phyloP scores from a whole-genome alignment of 2,113 vertebrate species.

The Oriolus oriolus region DNA sequence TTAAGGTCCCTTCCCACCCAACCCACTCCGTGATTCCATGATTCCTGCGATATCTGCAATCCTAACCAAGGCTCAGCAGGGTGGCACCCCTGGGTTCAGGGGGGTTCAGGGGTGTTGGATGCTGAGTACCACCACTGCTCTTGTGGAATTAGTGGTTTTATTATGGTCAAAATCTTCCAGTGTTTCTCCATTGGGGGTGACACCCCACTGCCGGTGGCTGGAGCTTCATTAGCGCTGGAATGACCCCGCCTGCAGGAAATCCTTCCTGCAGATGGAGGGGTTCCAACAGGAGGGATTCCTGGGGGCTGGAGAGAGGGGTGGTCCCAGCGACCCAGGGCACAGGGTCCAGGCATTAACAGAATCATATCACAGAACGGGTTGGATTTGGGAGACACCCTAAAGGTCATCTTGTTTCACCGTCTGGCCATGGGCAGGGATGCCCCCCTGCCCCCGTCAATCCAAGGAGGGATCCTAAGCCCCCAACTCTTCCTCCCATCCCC shows the following conservation, averaged over 20 bases:
- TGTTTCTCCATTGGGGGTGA: background rate
- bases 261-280: too few relatives aligned
- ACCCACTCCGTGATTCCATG: background rate
- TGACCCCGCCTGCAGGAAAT: background rate
- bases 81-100: background rate
- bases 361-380: rapidly evolving
- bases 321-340: rapidly evolving
- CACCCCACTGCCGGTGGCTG: background rate
- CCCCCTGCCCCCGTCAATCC: background rate
- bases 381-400: background rate
- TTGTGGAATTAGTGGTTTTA: background rate
- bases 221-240: background rate
- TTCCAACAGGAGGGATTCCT: rapidly evolving
- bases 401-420: background rate
- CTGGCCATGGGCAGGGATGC: background rate
- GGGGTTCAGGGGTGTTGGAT: rapidly evolving
- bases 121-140: background rate
- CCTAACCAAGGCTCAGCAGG: rapidly evolving
- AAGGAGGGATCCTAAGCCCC: background rate
- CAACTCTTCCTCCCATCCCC: background rate
- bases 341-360: background rate
- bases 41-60: background rate
- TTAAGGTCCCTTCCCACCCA: background rate
- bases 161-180: background rate
- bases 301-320: background rate